A percentile compares a stretch with the other conserved stretches of the same genome.
Conservation (phyloP, 2,888 invertebrate genomes). For the Heteromurus nitidus region DNA sequence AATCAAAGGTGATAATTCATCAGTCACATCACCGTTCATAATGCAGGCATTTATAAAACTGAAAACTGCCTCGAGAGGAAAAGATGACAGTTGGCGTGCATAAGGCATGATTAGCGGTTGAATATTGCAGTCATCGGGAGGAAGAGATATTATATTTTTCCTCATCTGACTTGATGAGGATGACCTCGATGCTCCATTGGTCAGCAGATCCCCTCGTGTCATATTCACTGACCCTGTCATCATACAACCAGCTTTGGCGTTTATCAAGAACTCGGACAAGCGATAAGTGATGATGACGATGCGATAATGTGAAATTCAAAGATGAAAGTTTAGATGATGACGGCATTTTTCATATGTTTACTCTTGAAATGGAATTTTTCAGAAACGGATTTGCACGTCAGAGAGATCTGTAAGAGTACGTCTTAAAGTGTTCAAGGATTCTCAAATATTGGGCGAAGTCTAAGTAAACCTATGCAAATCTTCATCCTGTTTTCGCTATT, state of each 20-base stretch:
- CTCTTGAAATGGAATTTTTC: not conserved
- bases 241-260: conserved; percentile 8
- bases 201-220: conserved; percentile 12
- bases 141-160: no score
- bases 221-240: conserved; percentile 41
- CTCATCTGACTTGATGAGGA: not conserved
- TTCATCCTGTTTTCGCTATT: not conserved
- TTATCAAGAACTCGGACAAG: not conserved
- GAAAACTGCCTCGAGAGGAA: no score
- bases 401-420: not conserved
- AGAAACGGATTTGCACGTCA: conserved; percentile 11
- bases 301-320: conserved; percentile 1
- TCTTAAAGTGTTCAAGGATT: not conserved
- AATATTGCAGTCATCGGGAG: no score
- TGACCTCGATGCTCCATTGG: conserved; percentile 23
- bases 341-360: not conserved
- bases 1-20: conserved; percentile 18
- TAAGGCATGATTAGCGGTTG: no score
- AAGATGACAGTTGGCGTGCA: no score
- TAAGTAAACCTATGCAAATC: not conserved
- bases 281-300: no score
- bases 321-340: not conserved
- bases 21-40: not conserved
- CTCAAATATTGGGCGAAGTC: no score
- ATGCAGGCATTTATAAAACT: not conserved